Evolutionary conservation across 2,888 invertebrate genomes (phyloP).

Genomic region (Acanthosepion esculentum): DNA sequence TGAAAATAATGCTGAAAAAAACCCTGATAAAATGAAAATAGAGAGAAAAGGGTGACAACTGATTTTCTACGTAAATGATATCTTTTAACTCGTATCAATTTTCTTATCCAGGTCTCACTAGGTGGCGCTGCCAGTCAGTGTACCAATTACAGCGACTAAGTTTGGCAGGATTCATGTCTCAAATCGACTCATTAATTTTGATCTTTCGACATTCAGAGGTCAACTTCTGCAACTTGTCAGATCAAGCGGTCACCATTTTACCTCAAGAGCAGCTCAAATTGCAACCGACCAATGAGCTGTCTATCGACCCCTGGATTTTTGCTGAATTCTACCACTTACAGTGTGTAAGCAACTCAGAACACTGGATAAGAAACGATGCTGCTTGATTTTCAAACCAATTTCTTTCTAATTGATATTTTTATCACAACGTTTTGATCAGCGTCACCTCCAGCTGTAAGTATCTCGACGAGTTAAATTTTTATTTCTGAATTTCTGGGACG

Average conservation of each 20-base stretch:
- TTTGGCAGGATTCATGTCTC: background rate
- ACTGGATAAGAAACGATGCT: background rate
- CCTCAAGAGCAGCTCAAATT: background rate
- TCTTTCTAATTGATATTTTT: too few species aligned
- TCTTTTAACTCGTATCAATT: background rate
- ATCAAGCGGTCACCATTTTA: background rate
- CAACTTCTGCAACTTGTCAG: background rate
- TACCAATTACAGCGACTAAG: background rate
- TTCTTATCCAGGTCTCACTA: background rate
- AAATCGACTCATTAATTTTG: background rate
- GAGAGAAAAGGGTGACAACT: background rate
- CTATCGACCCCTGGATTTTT: background rate
- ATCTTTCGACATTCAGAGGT: background rate
- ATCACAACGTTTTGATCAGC: too few species aligned
- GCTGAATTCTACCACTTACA: background rate
- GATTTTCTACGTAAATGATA: background rate
- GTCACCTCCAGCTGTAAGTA: too few species aligned
- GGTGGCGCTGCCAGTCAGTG: slow-evolving; percentile 20
- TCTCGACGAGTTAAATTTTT: too few species aligned
- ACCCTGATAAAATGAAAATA: background rate
- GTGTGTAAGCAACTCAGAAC: background rate
- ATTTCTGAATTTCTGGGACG: too few species aligned
- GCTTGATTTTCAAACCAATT: too few species aligned
- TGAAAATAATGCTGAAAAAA: background rate
- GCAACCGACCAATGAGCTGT: background rate